Base-by-base conservation (phyloP, 2,113 vertebrate species). In the Eurystomus gularis region DNA sequence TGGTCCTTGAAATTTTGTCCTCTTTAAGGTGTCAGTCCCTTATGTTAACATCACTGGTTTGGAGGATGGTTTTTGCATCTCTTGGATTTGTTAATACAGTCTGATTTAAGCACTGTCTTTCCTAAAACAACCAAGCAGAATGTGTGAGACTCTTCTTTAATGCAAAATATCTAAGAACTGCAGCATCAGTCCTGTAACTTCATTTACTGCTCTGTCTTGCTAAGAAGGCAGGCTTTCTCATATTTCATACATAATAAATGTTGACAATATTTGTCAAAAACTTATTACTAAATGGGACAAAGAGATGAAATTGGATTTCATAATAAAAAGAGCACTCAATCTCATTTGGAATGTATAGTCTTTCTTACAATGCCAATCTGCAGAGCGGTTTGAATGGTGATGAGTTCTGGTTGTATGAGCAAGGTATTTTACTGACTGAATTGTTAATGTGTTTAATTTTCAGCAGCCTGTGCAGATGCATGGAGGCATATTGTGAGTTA, bases 291-390 rank as follows among this genome's bases (percentile, higher is more conserved):
- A 95, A 96, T 95, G 83, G 87, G 95, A 96, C 87, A 94, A 96
- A 96, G 76, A 93, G 52, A 77, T 94, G 94, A 97, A 97, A 97
- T 93, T 96, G 77, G 93, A 97, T 98, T 97, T 94, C 35, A 65
- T 93, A 97, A 92, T 94, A 95, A 97, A 97, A 97, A 95, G 60
- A 95, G 55, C 73, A 82, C 85, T 97, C 90, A 94, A 86, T 96
- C 93, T 97, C 60, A 96, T 97, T 93, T 96, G 96, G 93, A 94
- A 92, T 33, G 70, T 94, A 93, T 81, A 93, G 91, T 78, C 48
- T 85, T 81, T 94, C 96, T 77, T 89, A 81, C 55, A 48, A 31
- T 28, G 73, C 39, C 13, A 65, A 7, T 91, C 64, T 84, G 57
- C 25, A 37, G 68, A 75, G 77, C 46, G 65, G 13, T 37, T 83